Evolutionary conservation across 2,113 vertebrate genomes (phyloP).

Genomic region (Manacus vitellinus): DNA sequence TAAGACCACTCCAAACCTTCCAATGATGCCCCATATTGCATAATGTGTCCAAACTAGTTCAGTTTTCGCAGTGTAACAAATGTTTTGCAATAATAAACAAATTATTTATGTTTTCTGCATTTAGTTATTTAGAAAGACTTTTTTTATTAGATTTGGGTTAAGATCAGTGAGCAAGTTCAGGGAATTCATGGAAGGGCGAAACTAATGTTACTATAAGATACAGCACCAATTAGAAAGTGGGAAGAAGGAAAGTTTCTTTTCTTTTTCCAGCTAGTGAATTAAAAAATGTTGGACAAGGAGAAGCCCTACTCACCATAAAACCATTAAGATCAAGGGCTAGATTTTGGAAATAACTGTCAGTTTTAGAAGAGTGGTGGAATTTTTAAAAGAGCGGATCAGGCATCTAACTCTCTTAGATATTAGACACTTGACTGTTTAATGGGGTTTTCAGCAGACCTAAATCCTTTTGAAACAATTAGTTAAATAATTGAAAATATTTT

Average conservation of each 20-base stretch:
- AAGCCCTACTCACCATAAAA: background rate
- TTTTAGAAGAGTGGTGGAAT: background rate
- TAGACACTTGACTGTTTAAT: background rate
- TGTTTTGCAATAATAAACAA: background rate
- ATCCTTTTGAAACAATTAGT: conserved; percentile 8
- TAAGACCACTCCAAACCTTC: background rate
- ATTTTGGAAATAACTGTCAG: background rate
- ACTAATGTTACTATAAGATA: background rate
- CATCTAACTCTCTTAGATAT: background rate
- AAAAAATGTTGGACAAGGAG: background rate
- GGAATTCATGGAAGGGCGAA: background rate
- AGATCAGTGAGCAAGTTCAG: background rate
- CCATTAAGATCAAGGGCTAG: background rate
- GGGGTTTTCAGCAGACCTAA: background rate
- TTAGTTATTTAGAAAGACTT: background rate
- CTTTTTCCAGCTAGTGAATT: background rate
- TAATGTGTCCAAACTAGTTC: background rate
- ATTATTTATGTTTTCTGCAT: background rate
- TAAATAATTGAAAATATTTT: conserved; percentile 9
- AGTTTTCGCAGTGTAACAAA: background rate
- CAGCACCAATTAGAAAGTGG: background rate
- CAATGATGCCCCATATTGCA: background rate
- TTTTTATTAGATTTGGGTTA: background rate
- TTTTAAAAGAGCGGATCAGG: background rate
- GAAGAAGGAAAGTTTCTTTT: background rate